A percentile compares a stretch with the other conserved stretches of the same genome.
phyloP scores from a whole-genome alignment of 2,113 vertebrate species.

The Electrona antarctica region DNA sequence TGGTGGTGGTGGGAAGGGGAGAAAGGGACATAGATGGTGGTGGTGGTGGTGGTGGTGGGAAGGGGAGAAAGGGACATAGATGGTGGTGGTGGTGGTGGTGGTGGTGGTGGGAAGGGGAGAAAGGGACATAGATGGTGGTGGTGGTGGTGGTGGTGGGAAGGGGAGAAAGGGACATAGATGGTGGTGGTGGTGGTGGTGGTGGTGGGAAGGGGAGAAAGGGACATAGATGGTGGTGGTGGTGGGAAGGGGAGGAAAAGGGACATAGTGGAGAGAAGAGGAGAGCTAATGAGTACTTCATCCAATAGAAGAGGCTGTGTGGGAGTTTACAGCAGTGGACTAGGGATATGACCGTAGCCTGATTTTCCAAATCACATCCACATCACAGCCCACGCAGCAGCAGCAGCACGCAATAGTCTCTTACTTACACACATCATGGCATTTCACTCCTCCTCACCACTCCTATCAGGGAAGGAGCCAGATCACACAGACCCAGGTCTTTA shows the following conservation, averaged over 20 bases:
- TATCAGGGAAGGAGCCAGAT: no score
- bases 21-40: no score
- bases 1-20: no score
- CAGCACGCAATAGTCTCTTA: not conserved
- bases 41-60: not conserved
- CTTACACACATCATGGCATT: not conserved
- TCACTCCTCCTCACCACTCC: no score
- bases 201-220: no score
- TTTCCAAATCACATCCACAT: conserved; percentile 39
- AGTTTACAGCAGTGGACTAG: conserved; percentile 24
- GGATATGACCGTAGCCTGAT: conserved; percentile 17
- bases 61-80: no score
- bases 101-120: no score
- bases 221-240: no score
- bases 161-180: no score
- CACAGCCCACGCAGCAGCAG: conserved; percentile 23
- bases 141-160: not conserved
- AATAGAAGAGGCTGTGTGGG: conserved; percentile 39
- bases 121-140: no score
- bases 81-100: not conserved
- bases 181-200: not conserved
- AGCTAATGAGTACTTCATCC: conserved; percentile 22
- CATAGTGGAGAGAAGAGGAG: not conserved
- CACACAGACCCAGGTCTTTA: no score
- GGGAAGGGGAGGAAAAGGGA: no score